A percentile compares a stretch with the other conserved stretches of the same genome.
Conservation (phyloP, 53 echinoderm and acorn worm species). For the Stichopus horrens region DNA sequence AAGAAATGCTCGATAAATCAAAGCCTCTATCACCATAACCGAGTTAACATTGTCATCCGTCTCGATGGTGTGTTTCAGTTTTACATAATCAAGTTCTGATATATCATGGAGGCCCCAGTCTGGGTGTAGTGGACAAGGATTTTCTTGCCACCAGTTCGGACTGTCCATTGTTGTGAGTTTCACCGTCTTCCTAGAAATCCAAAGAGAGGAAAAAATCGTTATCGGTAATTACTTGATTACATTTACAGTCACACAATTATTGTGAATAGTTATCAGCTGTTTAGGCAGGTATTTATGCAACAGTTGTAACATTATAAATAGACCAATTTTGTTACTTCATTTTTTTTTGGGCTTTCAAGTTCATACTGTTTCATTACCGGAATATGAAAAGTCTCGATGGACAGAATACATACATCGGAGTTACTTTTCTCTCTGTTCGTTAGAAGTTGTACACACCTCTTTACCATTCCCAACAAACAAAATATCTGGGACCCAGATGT, state of each 20-base stretch:
- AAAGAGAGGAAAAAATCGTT: neutral
- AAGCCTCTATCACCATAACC: conserved; percentile 17
- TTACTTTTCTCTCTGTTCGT: too few species aligned
- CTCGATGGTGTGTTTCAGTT: conserved; percentile 18
- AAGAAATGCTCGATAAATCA: conserved; percentile 37
- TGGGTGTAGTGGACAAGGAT: conserved; percentile 19
- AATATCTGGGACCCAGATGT: too few species aligned
- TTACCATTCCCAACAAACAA: too few species aligned
- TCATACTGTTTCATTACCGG: too few species aligned
- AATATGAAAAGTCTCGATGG: too few species aligned
- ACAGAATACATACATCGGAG: too few species aligned
- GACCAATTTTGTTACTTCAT: too few species aligned
- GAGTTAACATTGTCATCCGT: conserved; percentile 19
- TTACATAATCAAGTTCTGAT: conserved; percentile 11
- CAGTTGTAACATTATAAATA: too few species aligned
- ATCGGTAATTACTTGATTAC: neutral
- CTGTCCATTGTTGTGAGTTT: neutral
- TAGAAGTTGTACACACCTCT: too few species aligned
- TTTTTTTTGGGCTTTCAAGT: too few species aligned
- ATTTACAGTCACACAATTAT: neutral
- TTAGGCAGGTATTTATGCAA: too few species aligned
- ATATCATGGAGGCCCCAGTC: neutral
- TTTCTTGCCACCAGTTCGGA: conserved; percentile 1
- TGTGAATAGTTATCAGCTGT: too few species aligned
- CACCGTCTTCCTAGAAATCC: neutral